These are phyloP conservation scores for Girardia tigrina DNA, from an alignment of 2,888 invertebrate genomes.

Conservation along the genomic window DNA sequence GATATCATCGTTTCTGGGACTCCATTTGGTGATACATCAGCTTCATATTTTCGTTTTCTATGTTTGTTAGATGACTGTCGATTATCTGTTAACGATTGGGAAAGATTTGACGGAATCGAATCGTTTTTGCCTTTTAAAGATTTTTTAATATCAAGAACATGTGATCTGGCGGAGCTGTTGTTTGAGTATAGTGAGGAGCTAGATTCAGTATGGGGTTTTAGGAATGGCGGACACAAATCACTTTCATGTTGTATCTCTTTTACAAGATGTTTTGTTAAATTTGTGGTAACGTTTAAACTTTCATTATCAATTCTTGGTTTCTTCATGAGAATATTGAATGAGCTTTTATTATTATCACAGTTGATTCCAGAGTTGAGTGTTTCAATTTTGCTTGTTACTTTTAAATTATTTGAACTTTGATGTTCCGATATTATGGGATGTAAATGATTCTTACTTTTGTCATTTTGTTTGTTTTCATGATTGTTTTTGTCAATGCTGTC, in stretches of 20 bases:
- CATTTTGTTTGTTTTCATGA: not conserved
- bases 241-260: not conserved
- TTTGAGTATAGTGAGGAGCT: not conserved
- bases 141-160: not conserved
- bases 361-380: not conserved
- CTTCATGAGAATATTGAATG: not conserved
- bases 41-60: not conserved
- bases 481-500: not conserved
- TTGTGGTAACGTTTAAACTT: not conserved
- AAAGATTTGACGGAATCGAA: no score
- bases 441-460: no score
- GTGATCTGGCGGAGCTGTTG: not conserved
- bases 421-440: not conserved
- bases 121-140: not conserved
- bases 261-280: not conserved
- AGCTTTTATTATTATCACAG: constrained; percentile 23
- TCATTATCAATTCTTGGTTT: not conserved
- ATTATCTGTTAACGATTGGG: not conserved
- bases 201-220: not conserved
- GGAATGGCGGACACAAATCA: not conserved
- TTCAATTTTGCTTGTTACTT: not conserved
- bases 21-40: not conserved
- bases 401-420: not conserved
- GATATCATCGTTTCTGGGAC: not conserved
- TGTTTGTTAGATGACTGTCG: not conserved